Percentiles rank a stretch among this genome's conserved stretches.
phyloP scores from a whole-genome alignment of 2,888 invertebrate species.

The Autographa pulchrina region DNA sequence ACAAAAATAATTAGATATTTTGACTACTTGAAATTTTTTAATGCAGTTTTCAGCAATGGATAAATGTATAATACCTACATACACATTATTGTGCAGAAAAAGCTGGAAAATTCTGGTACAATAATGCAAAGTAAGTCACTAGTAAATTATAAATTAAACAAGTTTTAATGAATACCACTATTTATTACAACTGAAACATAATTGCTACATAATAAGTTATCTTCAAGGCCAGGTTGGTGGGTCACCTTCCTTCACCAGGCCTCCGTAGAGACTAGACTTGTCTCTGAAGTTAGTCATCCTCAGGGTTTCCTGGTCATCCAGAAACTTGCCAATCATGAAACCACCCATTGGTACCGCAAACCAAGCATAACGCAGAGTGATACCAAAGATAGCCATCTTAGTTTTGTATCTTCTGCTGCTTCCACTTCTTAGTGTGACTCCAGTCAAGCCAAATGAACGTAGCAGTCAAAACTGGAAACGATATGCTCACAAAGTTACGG shows the following conservation, averaged over 20 bases:
- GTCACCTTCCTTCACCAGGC: conserved; percentile 90
- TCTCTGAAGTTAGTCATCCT: conserved; percentile 93
- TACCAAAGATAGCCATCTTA: conserved; percentile 89
- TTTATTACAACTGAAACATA: conserved; percentile 52
- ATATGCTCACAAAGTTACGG: conserved; percentile 91
- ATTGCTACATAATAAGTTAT: conserved; percentile 29
- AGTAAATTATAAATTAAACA: background rate
- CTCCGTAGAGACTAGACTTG: conserved; percentile 94
- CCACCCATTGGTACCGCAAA: conserved; percentile 89
- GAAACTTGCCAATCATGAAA: conserved; percentile 89
- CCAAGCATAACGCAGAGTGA: conserved; percentile 87
- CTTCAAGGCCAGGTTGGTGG: conserved; percentile 93
- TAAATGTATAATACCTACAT: no score
- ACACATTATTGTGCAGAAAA: no score
- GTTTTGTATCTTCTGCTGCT: conserved; percentile 78
- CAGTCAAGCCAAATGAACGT: conserved; percentile 92
- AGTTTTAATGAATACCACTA: conserved; percentile 43
- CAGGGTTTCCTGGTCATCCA: conserved; percentile 92
- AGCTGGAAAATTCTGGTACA: no score
- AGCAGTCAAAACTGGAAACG: conserved; percentile 91
- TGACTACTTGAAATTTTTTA: no score
- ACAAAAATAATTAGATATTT: no score
- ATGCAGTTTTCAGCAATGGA: no score
- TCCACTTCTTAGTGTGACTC: conserved; percentile 93
- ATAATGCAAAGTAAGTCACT: no score